These are phyloP conservation scores for Malacosoma neustria DNA, from an alignment of 2,888 invertebrate genomes.

Conservation along the genomic window DNA sequence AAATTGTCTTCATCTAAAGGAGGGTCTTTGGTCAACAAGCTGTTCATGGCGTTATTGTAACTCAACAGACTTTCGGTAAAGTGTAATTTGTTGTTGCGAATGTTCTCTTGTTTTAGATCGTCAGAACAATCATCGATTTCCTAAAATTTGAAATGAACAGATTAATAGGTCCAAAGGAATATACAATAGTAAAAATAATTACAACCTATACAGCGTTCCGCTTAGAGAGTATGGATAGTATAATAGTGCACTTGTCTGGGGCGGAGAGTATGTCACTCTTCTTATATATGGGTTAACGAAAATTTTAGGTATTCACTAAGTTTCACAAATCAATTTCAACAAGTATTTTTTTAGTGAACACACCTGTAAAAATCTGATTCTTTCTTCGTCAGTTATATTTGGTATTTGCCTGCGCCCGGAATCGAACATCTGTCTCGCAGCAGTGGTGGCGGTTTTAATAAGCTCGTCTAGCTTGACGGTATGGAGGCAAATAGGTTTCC, in stretches of 20 bases:
- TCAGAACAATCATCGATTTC: not conserved
- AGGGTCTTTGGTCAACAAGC: not conserved
- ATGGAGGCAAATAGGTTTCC: slow-evolving; percentile 6
- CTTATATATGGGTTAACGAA: too few species aligned
- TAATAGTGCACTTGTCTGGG: too few species aligned
- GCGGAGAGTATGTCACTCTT: too few species aligned
- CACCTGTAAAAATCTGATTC: slow-evolving; percentile 5
- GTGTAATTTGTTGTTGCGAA: not conserved
- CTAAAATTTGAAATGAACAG: too few species aligned
- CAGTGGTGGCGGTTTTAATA: slow-evolving; percentile 2
- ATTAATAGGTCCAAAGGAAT: too few species aligned
- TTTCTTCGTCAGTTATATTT: slow-evolving; percentile 7
- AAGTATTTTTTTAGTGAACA: too few species aligned
- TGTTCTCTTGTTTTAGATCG: not conserved
- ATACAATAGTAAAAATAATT: too few species aligned
- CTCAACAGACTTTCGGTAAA: not conserved
- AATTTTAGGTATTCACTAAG: too few species aligned
- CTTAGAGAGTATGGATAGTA: too few species aligned
- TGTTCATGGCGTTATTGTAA: not conserved
- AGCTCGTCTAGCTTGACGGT: slow-evolving; percentile 6
- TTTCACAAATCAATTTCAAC: too few species aligned
- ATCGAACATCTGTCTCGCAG: slow-evolving; percentile 3
- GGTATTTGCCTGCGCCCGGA: slow-evolving; percentile 2
- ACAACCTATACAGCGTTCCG: too few species aligned
- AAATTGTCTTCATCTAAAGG: not conserved